Base-by-base conservation (phyloP, 2,888 invertebrate genomes). In the Zaprionus bogoriensis region DNA sequence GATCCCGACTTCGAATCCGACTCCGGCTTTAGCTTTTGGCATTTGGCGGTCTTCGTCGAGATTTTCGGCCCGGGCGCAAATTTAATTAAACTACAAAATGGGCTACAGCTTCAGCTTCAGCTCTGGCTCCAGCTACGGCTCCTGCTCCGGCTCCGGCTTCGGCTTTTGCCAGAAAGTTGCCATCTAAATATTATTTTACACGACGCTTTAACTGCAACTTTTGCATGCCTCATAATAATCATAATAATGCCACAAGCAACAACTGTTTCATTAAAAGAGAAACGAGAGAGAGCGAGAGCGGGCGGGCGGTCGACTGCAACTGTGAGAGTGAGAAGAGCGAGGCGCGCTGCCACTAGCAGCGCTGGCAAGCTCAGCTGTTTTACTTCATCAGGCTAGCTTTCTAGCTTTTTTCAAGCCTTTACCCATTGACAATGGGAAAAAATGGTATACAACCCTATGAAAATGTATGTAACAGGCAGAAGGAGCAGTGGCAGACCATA, bases 161-260 rank as follows among this genome's bases (percentile, higher is more conserved):
- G 38, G 27, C 36, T 27, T 22, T 25, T 14, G 57, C 47, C 50
- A 39, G 28, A 74, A 74, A 77, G 65, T 84, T 80, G 62, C 51
- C 74, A 74, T 86, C 78, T 80, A 80, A 80, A 80, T 80, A 86
- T 84, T 86, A 84, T 80, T 80, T 80, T 86, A 84, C 87, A 81
- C 87, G 78, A 84, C 68, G 85, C 80, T 81, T 84, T 86, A 80
- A 80, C 84, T 81, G 75, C 71, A 86, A 84, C 82, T 86, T 80
- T 83, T 77, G 84, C 81, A 77, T 86, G 87, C 84, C 87, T 74
- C 81, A 80, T 83, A 80, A 80, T 86, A 83, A 86, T 80, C 80
- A 84, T 77, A 84, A 86, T 84, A 84, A 67, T 87, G 80, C 80
- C 87, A 72, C 78, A 45, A 63, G 87, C 77, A 77, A 72, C 87